These are phyloP conservation scores for Anniella stebbinsi DNA, from an alignment of 2,797 vertebrate species.

Conservation along the genomic window DNA sequence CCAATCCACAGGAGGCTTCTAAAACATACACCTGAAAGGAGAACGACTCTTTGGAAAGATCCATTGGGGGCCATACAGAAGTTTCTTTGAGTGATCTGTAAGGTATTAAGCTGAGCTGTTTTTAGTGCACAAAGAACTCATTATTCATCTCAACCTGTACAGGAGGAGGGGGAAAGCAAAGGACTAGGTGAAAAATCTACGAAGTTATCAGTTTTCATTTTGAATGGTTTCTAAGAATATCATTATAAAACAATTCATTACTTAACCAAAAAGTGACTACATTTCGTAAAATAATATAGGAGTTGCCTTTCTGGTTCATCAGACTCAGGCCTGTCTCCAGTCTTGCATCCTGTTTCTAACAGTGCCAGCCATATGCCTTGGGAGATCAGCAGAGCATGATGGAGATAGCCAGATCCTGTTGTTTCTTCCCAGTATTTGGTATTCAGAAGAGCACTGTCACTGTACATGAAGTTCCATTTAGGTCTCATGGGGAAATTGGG, in stretches of 20 bases:
- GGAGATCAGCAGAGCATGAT: background rate
- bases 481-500: too few relatives aligned
- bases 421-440: background rate
- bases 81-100: slow-evolving; percentile 56
- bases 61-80: slow-evolving; percentile 34
- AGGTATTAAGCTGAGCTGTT: slow-evolving; percentile 66
- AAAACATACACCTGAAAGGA: slow-evolving; percentile 57
- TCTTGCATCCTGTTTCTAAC: background rate
- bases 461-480: too few relatives aligned
- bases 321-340: background rate
- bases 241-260: background rate
- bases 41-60: slow-evolving; percentile 48
- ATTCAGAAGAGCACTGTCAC: background rate
- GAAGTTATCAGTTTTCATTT: slow-evolving; percentile 56
- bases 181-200: slow-evolving; percentile 43
- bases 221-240: slow-evolving; percentile 34
- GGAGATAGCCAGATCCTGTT: background rate
- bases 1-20: slow-evolving; percentile 59
- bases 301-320: background rate
- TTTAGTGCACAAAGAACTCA: slow-evolving; percentile 58
- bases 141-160: slow-evolving; percentile 63
- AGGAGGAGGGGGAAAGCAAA: slow-evolving; percentile 30
- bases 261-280: background rate
- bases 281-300: too few relatives aligned
- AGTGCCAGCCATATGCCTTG: background rate